Evolutionary conservation across 2,113 vertebrate genomes (phyloP).

Genomic region (Macheiramphus alcinus): DNA sequence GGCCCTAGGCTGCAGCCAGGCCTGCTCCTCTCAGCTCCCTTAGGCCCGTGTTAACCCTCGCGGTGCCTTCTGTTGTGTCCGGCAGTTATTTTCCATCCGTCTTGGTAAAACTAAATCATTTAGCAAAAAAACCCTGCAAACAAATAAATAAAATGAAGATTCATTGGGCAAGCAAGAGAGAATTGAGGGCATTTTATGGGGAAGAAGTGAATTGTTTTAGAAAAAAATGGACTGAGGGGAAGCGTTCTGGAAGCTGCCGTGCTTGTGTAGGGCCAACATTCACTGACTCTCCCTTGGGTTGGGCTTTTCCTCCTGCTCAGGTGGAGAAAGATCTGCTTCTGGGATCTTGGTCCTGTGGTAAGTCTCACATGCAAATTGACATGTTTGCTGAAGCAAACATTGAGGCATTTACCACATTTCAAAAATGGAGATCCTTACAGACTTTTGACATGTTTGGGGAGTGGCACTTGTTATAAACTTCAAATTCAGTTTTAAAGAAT

Average conservation of each 20-base stretch:
- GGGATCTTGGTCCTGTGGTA: neutral
- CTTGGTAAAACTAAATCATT: neutral
- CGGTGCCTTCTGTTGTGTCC: rapidly evolving
- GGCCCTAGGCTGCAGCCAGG: neutral
- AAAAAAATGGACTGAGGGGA: neutral
- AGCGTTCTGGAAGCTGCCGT: rapidly evolving
- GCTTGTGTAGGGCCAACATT: neutral
- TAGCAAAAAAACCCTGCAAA: neutral
- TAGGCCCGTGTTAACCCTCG: rapidly evolving
- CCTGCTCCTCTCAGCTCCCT: neutral
- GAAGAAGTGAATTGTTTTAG: neutral
- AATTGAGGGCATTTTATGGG: neutral
- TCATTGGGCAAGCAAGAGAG: neutral
- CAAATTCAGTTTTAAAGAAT: neutral
- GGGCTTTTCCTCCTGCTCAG: neutral
- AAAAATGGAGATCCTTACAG: neutral
- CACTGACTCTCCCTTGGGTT: rapidly evolving
- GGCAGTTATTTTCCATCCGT: neutral
- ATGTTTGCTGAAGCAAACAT: neutral
- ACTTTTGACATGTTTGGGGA: neutral
- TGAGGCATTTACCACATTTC: neutral
- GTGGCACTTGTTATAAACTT: neutral
- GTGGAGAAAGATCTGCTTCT: neutral
- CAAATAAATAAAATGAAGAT: neutral
- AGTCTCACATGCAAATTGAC: rapidly evolving